Evolutionary conservation across 1,140 invertebrate genomes (phyloP).

Genomic region (Piezodorus guildinii): DNA sequence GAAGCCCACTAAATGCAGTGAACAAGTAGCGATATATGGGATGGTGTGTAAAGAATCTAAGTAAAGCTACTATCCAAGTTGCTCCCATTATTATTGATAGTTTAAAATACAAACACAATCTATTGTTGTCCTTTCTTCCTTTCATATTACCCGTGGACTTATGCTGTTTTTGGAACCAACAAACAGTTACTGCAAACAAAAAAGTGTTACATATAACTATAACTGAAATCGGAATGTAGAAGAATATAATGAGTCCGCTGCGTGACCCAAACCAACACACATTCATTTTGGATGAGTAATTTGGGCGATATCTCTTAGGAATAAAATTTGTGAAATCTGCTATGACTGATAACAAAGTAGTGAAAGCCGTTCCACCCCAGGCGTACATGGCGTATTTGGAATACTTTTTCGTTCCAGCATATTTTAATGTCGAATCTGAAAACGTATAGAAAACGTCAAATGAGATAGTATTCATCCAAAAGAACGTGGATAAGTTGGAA

Average conservation of each 20-base stretch:
- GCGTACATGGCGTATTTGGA: slow-evolving; percentile 28
- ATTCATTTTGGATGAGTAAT: slow-evolving; percentile 30
- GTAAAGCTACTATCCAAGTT: slow-evolving; percentile 39
- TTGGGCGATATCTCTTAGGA: slow-evolving; percentile 18
- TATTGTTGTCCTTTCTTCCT: slow-evolving; percentile 27
- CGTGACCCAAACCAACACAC: slow-evolving; percentile 33
- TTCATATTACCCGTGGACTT: slow-evolving; percentile 20
- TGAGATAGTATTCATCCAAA: slow-evolving; percentile 15
- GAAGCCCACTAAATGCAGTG: slow-evolving; percentile 37
- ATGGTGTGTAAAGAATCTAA: slow-evolving; percentile 31
- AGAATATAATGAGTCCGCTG: slow-evolving; percentile 33
- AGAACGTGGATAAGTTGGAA: slow-evolving; percentile 2
- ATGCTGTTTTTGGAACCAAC: slow-evolving; percentile 27
- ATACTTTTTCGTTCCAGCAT: slow-evolving; percentile 28
- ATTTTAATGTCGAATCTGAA: slow-evolving; percentile 33
- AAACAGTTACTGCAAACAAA: slow-evolving; percentile 35
- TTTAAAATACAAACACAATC: slow-evolving; percentile 39
- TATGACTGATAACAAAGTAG: background rate
- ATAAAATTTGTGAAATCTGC: slow-evolving; percentile 12
- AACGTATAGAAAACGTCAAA: slow-evolving; percentile 14
- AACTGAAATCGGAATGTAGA: slow-evolving; percentile 34
- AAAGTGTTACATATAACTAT: slow-evolving; percentile 34
- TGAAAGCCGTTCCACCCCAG: slow-evolving; percentile 3
- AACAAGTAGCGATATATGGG: slow-evolving; percentile 36
- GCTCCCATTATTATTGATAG: slow-evolving; percentile 39